Conservation (phyloP, 2,113 vertebrate genomes). For the Thunnus thynnus region DNA sequence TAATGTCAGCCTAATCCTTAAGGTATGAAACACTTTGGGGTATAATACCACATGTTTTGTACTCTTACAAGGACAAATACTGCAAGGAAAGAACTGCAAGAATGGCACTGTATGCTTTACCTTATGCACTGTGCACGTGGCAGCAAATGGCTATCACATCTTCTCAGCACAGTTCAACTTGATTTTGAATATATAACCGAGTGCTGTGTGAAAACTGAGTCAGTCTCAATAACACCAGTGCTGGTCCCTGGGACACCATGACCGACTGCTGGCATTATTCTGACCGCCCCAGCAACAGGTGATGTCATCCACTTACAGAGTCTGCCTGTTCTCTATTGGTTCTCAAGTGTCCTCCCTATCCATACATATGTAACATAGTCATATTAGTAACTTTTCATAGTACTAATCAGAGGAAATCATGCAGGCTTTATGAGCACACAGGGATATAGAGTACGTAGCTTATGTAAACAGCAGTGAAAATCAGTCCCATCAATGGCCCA, state of each 20-base stretch:
- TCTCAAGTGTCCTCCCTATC: not conserved
- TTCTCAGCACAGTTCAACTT: slow-evolving; percentile 11
- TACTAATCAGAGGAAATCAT: not conserved
- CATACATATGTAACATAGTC: no score
- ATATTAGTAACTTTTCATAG: not conserved
- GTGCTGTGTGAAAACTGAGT: slow-evolving; percentile 55
- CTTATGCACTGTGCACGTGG: not conserved
- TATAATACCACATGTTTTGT: not conserved
- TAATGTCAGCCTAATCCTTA: not conserved
- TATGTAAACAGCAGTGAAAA: not conserved
- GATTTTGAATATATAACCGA: slow-evolving; percentile 18
- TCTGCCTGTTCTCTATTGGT: not conserved
- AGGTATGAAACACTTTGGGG: not conserved
- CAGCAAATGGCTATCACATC: slow-evolving; percentile 7
- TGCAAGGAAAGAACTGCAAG: not conserved
- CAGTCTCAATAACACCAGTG: slow-evolving; percentile 84
- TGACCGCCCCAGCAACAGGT: slow-evolving; percentile 74
- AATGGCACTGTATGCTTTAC: not conserved
- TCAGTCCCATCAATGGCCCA: not conserved
- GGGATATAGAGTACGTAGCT: not conserved
- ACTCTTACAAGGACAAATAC: not conserved
- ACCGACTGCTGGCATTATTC: slow-evolving; percentile 85
- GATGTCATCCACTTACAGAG: slow-evolving; percentile 52
- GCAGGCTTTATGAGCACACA: not conserved
- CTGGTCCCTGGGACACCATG: slow-evolving; percentile 76